phyloP scores from a whole-genome alignment of 1,140 invertebrate species.

The Drosophila punjabiensis region DNA sequence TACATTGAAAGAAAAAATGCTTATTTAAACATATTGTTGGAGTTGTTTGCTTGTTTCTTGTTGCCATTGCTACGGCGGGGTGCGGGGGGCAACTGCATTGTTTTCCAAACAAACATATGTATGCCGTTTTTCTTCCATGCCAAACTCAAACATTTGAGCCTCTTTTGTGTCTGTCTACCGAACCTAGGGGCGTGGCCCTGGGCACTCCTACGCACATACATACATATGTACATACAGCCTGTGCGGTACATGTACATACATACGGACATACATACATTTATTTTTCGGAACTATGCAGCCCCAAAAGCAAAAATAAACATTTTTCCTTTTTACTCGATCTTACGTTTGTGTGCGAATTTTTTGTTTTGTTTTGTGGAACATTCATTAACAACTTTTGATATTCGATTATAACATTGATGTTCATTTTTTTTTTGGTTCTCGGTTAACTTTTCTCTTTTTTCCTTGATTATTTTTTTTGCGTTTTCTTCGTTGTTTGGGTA shows the following conservation, averaged over 20 bases:
- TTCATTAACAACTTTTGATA: constrained; percentile 63
- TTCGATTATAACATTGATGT: constrained; percentile 79
- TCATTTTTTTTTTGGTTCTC: constrained; percentile 60
- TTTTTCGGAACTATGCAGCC: constrained; percentile 24
- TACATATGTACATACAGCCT: constrained; percentile 33
- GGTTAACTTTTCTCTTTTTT: constrained; percentile 40
- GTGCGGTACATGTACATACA: constrained; percentile 20
- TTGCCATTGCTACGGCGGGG: constrained; percentile 1
- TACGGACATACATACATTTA: constrained; percentile 23
- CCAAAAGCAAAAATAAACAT: constrained; percentile 44
- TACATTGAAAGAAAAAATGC: constrained; percentile 17
- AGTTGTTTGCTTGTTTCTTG: neutral
- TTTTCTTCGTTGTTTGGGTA: constrained; percentile 50
- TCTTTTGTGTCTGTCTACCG: neutral
- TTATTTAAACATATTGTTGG: constrained; percentile 7
- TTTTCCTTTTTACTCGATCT: constrained; percentile 30
- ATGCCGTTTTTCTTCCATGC: neutral
- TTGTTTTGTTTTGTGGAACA: constrained; percentile 55
- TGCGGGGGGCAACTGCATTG: constrained; percentile 4
- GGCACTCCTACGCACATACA: constrained; percentile 12
- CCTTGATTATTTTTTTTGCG: constrained; percentile 43
- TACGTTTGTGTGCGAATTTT: constrained; percentile 46
- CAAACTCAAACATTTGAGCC: constrained; percentile 9
- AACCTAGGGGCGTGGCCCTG: constrained; percentile 7
- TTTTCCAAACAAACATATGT: constrained; percentile 18